Evolutionary conservation across 2,888 invertebrate species (phyloP).

Genomic region (Eubasilissa splendida): DNA sequence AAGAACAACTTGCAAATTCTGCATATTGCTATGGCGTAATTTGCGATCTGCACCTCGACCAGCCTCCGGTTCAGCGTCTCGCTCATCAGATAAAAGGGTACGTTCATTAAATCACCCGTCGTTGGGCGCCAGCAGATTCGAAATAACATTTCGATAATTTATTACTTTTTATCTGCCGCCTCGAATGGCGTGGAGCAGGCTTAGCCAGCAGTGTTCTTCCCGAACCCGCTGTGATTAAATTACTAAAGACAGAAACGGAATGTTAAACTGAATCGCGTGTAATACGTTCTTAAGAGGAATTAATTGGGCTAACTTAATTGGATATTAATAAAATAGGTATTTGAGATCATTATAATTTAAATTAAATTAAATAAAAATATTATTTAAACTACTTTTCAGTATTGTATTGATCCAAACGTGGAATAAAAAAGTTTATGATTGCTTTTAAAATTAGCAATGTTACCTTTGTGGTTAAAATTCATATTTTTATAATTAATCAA

Average conservation of each 20-base stretch:
- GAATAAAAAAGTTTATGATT: too few species aligned
- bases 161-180: neutral
- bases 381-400: too few species aligned
- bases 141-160: neutral
- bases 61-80: neutral
- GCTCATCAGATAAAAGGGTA: neutral
- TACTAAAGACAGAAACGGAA: neutral
- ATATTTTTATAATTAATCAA: too few species aligned
- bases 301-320: neutral
- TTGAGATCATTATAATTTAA: too few species aligned
- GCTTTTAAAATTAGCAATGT: too few species aligned
- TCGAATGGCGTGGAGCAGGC: neutral
- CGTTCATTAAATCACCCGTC: too few species aligned
- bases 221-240: slow-evolving; percentile 4
- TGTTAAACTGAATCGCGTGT: neutral
- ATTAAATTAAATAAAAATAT: too few species aligned
- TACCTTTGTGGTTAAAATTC: too few species aligned
- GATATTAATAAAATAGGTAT: too few species aligned
- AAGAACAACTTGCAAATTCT: slow-evolving; percentile 24
- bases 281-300: neutral
- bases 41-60: neutral
- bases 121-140: neutral
- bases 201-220: neutral
- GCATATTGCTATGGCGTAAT: slow-evolving; percentile 12
- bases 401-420: too few species aligned